Conservation (phyloP, 2,797 vertebrate species). For the Pogonophryne albipinna region DNA sequence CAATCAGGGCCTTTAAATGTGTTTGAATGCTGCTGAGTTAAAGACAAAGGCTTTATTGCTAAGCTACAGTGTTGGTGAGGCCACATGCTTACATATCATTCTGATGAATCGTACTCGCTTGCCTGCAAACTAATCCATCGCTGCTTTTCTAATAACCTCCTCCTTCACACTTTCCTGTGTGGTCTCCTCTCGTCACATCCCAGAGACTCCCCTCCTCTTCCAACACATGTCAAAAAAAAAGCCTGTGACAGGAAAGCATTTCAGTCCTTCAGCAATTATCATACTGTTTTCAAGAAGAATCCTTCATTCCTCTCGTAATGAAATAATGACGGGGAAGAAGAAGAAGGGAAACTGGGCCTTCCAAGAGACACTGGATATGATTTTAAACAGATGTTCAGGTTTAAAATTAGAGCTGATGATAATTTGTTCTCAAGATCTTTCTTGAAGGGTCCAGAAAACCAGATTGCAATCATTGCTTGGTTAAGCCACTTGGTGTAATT, state of each 20-base stretch:
- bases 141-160: conserved; percentile 26
- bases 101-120: conserved; percentile 12
- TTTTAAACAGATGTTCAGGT: conserved; percentile 76
- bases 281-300: conserved; percentile 58
- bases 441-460: conserved; percentile 34
- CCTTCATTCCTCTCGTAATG: conserved; percentile 68
- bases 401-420: conserved; percentile 55
- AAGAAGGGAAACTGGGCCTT: conserved; percentile 37
- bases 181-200: conserved; percentile 60
- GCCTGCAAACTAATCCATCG: conserved; percentile 19
- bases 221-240: conserved; percentile 68
- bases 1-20: background rate
- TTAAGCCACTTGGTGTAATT: conserved; percentile 26
- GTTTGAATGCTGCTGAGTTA: conserved; percentile 3
- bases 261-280: conserved; percentile 79
- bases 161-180: conserved; percentile 62
- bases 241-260: conserved; percentile 62
- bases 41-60: conserved; percentile 2
- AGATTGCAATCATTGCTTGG: conserved; percentile 17
- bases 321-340: conserved; percentile 54
- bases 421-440: conserved; percentile 50
- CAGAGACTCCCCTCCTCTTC: conserved; percentile 25
- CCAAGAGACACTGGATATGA: conserved; percentile 69
- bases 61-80: conserved; percentile 4
- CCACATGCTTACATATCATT: conserved; percentile 33